Percentiles rank a stretch among this genome's conserved stretches.
These are phyloP conservation scores for Piliocolobus tephrosceles DNA, from an alignment of 2,113 vertebrate species.

Conservation along the genomic window DNA sequence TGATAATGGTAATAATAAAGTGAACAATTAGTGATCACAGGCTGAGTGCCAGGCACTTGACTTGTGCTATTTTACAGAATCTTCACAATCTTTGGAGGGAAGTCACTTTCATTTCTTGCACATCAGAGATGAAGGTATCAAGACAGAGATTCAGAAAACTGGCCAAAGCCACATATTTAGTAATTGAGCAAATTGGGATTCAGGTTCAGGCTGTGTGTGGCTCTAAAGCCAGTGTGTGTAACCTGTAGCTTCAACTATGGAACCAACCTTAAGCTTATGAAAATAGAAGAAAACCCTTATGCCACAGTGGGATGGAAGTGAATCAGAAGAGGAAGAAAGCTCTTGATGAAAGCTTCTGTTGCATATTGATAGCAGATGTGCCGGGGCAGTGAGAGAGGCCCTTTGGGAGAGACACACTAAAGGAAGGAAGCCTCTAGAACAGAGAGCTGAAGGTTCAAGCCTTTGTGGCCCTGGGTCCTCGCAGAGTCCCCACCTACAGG, in stretches of 20 bases:
- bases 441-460: background rate
- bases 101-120: background rate
- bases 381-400: background rate
- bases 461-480: background rate
- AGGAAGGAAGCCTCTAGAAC: background rate
- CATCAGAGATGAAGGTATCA: background rate
- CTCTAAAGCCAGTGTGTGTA: background rate
- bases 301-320: background rate
- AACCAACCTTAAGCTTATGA: background rate
- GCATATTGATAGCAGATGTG: background rate
- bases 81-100: background rate
- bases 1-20: background rate
- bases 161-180: background rate
- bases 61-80: background rate
- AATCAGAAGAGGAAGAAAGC: background rate
- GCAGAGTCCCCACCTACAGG: background rate
- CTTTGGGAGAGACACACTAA: background rate
- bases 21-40: background rate
- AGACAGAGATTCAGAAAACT: background rate
- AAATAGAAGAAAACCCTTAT: background rate
- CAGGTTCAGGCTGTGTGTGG: background rate
- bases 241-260: background rate
- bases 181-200: background rate
- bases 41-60: background rate
- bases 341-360: background rate